Evolutionary conservation across 2,888 invertebrate species (phyloP), one percentile per base, ranked within the genome.

Genomic region (Drosophila lacicola): DNA sequence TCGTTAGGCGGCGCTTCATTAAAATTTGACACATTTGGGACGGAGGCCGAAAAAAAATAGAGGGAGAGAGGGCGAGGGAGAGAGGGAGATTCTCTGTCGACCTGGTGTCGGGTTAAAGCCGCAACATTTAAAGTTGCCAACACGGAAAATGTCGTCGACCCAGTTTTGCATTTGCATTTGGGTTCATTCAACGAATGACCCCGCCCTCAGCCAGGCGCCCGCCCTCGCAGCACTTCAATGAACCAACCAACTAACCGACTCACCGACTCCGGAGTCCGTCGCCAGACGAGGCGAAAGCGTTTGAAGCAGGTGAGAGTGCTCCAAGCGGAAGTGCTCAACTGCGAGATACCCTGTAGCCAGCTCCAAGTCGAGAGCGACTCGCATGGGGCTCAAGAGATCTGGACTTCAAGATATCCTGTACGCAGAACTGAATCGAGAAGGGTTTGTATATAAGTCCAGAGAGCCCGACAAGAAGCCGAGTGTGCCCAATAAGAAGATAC

Each of bases 1-100:
- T 83, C 88, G 88, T 83, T 83, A 83, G 88, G 70, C 60, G 64
- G 70, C 67, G 82, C 70, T 83, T 83, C 83, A 83, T 83, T 83
- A 83, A 83, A 83, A 83, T 85, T 88, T 80, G 80, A 83, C 83
- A 83, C 78, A 82, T 80, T 78, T 66, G 80, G 66, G 47, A 55
- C 61, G 45, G 25, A 45, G 45, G 25, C 36, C 55, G 55, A 55
- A 21, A 44, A 44, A 33, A 33, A 17, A 45, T 14, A 1, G 10
- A 46, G 14, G 21, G 11, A 21, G 19, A 54, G 19, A 21, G 14
- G 11, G 17, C 13, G 11, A 39, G 50, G 11, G 21, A 3, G 5
- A 14, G 3, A 9, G 25, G 19, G 14, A 21, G 17, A 13, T 53
- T 25, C 8, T 8, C 5, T 10, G 14, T 33, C 42, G 54, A 34